Evolutionary conservation across 2,113 vertebrate genomes (phyloP).

Genomic region (Neodon shergylaensis): DNA sequence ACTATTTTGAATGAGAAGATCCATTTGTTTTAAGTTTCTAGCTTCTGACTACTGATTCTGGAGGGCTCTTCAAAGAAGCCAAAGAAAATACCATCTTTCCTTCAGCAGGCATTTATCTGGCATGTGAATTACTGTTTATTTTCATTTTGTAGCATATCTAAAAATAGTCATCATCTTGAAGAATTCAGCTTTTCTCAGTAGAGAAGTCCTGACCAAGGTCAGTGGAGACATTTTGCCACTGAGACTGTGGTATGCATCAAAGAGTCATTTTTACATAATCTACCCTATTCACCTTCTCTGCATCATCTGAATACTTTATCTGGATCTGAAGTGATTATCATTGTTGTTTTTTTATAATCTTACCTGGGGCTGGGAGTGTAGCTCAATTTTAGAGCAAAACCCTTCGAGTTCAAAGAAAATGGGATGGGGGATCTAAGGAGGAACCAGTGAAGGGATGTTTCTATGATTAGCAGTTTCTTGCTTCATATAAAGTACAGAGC

Average conservation of each 20-base stretch:
- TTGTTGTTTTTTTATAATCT: not conserved
- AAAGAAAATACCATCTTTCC: not conserved
- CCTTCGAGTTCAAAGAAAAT: not conserved
- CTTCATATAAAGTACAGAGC: not conserved
- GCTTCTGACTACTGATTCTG: not conserved
- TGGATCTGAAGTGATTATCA: not conserved
- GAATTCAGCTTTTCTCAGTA: slow-evolving; percentile 9
- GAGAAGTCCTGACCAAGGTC: slow-evolving; percentile 21
- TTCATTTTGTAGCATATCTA: slow-evolving; percentile 51
- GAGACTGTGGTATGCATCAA: not conserved
- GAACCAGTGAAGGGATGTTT: slow-evolving; percentile 7
- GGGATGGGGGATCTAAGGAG: not conserved
- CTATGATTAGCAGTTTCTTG: slow-evolving; percentile 2
- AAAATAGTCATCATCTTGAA: slow-evolving; percentile 39
- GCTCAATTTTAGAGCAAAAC: not conserved
- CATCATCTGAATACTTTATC: not conserved
- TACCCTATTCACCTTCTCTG: not conserved
- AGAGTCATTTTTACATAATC: slow-evolving; percentile 14
- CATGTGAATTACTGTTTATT: slow-evolving; percentile 26
- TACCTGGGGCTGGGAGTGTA: not conserved
- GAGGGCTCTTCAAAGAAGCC: not conserved
- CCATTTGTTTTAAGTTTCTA: not conserved
- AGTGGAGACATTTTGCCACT: not conserved
- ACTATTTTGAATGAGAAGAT: not conserved
- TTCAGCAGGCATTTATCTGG: not conserved